Conservation (phyloP, 2,888 invertebrate genomes). For the Synergus umbraculus region DNA sequence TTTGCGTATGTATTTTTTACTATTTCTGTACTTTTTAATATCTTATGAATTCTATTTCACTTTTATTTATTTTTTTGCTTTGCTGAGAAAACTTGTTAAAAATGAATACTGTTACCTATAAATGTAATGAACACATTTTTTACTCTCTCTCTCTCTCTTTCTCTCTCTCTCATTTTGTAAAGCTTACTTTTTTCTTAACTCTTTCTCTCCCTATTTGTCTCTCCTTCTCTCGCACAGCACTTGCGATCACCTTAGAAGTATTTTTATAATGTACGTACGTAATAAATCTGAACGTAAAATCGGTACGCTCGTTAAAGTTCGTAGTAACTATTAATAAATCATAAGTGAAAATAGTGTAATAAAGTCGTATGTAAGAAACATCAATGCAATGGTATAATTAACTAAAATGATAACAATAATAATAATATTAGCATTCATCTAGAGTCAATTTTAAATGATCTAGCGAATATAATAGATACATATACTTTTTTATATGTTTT, state of each 20-base stretch:
- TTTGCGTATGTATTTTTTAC: not conserved
- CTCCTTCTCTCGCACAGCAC: constrained; percentile 39
- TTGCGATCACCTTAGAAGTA: constrained; percentile 37
- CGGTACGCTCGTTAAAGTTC: constrained; percentile 26
- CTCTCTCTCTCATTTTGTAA: constrained; percentile 30
- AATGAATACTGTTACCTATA: constrained; percentile 73
- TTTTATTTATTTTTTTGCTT: constrained; percentile 44
- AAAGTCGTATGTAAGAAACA: constrained; percentile 41
- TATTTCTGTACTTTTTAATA: constrained; percentile 41
- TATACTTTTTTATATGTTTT: constrained; percentile 40
- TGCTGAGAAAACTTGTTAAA: constrained; percentile 59
- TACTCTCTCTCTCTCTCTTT: constrained; percentile 43
- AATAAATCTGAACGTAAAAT: constrained; percentile 34
- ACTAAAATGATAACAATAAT: constrained; percentile 38
- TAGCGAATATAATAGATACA: constrained; percentile 35
- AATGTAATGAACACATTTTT: constrained; percentile 73
- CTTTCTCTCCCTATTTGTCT: constrained; percentile 2
- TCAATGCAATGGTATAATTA: constrained; percentile 33
- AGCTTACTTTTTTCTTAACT: constrained; percentile 30
- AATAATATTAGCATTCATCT: constrained; percentile 35
- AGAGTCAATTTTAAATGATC: constrained; percentile 8
- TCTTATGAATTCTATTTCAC: constrained; percentile 39
- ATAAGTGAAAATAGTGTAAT: constrained; percentile 15
- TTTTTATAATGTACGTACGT: constrained; percentile 36
- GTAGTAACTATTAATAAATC: constrained; percentile 18